Evolutionary conservation across 1,140 invertebrate species (phyloP), one percentile per base, ranked within the genome.

Genomic region (Rhagoletis pomonella): DNA sequence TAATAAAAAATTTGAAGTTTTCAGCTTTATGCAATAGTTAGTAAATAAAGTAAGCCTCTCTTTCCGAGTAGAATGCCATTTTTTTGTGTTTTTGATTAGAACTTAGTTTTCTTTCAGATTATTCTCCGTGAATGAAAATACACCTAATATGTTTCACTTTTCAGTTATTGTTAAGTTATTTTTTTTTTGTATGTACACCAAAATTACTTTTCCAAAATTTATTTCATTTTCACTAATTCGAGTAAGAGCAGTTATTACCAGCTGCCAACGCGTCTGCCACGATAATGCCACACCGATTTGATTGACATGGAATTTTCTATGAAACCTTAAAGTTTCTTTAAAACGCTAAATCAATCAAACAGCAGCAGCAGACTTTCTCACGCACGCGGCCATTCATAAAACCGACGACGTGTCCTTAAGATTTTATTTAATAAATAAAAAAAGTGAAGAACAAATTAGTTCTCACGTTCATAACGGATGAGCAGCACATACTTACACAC

Each of bases 321-420:
- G 42, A 86, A 62, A 86, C 39, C 58, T 86, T 86, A 42, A 86
- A 9, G n/a, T 62, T 60, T 62, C 85, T 50, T 62, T 73, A 47
- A 81, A 81, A 7, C 9, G n/a, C 73, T 39, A 44, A 73, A 73
- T 81, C 73, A n/a, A 81, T 55, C 7, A 29, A 81, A 55, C 47
- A 55, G 14, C 73, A 81, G 9, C 6, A 17, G 73, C n/a, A 7
- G 7, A 29, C n/a, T 81, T 81, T 81, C 73, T 55, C 73, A 81
- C 73, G 9, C 67, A 65, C 19, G 5, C 64, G 67, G 42, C 6
- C 67, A 84, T 59, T 55, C 47, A 86, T 86, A 64, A 86, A 55
- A 65, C 4, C 10, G 17, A 39, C 60, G 60, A 86, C 86, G 86
- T 86, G 86, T 86, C 86, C 86, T 86, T 86, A 50, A 86, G 10